These are phyloP conservation scores for Oppia nitens DNA, from an alignment of 1,140 invertebrate species.

Conservation along the genomic window DNA sequence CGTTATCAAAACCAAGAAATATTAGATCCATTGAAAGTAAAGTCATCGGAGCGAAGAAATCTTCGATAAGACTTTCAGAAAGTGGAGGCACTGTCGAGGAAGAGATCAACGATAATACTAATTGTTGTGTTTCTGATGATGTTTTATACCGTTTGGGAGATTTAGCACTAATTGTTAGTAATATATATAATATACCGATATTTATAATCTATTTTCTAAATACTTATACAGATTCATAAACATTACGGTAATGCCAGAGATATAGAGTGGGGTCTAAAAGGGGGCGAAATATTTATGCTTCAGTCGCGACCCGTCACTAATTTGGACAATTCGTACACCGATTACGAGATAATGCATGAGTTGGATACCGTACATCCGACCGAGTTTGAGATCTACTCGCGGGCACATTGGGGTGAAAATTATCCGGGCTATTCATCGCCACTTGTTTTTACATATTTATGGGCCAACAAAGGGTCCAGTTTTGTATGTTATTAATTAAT, in stretches of 20 bases:
- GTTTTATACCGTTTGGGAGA: neutral
- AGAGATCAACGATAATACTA: neutral
- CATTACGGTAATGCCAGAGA: constrained; percentile 11
- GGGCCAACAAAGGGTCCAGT: neutral
- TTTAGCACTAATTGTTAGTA: neutral
- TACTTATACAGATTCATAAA: neutral
- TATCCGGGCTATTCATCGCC: neutral
- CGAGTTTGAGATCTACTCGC: constrained; percentile 16
- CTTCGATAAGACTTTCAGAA: neutral
- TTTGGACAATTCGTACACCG: constrained; percentile 5
- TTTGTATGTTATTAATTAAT: neutral
- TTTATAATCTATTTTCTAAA: neutral
- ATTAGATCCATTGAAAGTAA: neutral
- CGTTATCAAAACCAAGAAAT: neutral
- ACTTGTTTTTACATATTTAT: neutral
- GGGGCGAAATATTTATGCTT: constrained; percentile 5
- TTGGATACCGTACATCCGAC: constrained; percentile 12
- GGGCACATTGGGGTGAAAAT: constrained; percentile 18
- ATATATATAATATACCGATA: neutral
- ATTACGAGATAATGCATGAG: constrained; percentile 19
- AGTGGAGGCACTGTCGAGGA: neutral
- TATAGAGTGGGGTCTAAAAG: constrained; percentile 21
- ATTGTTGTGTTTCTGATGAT: neutral
- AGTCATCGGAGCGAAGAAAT: neutral
- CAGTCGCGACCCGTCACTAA: constrained; percentile 20